Evolutionary conservation across 1,140 invertebrate species (phyloP).

Genomic region (Drosophila virilis): DNA sequence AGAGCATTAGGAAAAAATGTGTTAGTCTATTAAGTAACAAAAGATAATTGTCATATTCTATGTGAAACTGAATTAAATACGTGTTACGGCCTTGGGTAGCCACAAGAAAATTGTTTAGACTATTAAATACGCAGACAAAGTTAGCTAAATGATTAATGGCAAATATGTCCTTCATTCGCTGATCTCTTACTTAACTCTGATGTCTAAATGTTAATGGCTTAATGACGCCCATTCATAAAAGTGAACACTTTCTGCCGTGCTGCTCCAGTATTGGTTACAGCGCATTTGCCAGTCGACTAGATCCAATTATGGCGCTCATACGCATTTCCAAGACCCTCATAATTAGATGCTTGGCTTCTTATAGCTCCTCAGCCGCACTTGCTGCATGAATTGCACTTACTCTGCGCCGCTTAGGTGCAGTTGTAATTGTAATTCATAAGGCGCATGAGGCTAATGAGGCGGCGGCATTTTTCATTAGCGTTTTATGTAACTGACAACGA

Average conservation of each 20-base stretch:
- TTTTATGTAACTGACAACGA: slow-evolving; percentile 55
- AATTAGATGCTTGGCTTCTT: slow-evolving; percentile 57
- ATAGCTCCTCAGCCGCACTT: slow-evolving; percentile 47
- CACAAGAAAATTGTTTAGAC: background rate
- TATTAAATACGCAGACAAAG: background rate
- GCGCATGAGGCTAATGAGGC: slow-evolving; percentile 58
- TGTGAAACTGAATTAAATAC: too few species aligned
- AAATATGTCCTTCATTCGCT: background rate
- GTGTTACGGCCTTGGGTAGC: background rate
- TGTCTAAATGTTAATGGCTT: slow-evolving; percentile 5
- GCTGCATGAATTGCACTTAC: slow-evolving; percentile 70
- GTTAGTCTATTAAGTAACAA: too few species aligned
- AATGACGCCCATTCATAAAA: slow-evolving; percentile 1
- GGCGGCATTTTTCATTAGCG: slow-evolving; percentile 66
- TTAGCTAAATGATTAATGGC: slow-evolving; percentile 6
- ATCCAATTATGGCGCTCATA: slow-evolving; percentile 11
- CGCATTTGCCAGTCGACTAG: slow-evolving; percentile 27
- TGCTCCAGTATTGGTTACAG: slow-evolving; percentile 11
- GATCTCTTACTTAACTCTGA: slow-evolving; percentile 1
- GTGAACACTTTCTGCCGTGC: background rate
- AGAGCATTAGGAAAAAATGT: background rate
- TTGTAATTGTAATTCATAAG: slow-evolving; percentile 61
- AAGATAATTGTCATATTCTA: too few species aligned
- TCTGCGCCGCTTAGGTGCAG: slow-evolving; percentile 36
- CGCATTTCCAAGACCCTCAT: slow-evolving; percentile 42